These are phyloP conservation scores for Tipula lateralis DNA, from an alignment of 2,888 invertebrate genomes.

Conservation along the genomic window DNA sequence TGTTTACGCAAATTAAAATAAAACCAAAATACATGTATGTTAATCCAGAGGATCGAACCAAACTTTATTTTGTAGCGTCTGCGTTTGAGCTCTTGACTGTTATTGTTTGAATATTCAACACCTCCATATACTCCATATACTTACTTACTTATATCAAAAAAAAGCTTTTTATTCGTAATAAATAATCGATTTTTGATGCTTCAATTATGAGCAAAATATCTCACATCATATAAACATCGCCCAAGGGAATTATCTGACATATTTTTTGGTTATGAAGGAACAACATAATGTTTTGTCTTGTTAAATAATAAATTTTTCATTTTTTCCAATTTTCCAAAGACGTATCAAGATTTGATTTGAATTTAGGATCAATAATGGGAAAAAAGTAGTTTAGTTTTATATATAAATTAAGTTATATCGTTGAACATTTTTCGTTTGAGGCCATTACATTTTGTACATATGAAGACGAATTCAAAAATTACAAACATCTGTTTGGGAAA, in stretches of 20 bases:
- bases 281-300: background rate
- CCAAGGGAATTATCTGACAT: background rate
- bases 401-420: too few species aligned
- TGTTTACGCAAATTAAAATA: background rate
- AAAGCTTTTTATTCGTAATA: background rate
- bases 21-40: background rate
- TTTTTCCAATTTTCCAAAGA: background rate
- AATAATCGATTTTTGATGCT: background rate
- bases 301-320: background rate
- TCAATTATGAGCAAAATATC: background rate
- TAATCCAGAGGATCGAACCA: background rate
- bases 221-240: constrained; percentile 3
- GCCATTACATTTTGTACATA: too few species aligned
- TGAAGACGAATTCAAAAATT: too few species aligned
- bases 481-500: too few species aligned
- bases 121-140: background rate
- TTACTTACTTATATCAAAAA: background rate
- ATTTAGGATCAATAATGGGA: background rate
- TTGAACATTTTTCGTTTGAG: too few species aligned
- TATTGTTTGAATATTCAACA: background rate
- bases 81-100: background rate
- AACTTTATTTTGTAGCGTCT: background rate
- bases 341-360: background rate
- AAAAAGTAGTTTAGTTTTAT: too few species aligned
- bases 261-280: background rate